phyloP scores from a whole-genome alignment of 2,797 vertebrate species.

The Myotis findleyi region DNA sequence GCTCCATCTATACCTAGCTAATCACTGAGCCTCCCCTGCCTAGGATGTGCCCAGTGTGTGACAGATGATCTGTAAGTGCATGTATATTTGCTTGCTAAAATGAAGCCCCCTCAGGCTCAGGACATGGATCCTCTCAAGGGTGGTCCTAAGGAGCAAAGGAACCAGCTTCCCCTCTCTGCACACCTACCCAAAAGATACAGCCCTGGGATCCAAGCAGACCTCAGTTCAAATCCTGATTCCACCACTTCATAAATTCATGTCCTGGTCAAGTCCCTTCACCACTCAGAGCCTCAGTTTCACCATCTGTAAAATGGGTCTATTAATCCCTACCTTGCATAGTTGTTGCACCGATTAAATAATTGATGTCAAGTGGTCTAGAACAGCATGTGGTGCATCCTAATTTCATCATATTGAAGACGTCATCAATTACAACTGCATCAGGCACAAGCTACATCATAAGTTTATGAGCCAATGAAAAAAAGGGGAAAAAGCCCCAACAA shows the following conservation, averaged over 20 bases:
- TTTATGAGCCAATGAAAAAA: neutral
- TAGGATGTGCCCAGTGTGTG: neutral
- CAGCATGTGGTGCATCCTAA: neutral
- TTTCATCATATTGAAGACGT: neutral
- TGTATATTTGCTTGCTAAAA: neutral
- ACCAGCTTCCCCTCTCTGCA: neutral
- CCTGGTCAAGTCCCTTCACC: neutral
- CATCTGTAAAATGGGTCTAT: neutral
- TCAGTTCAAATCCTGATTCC: neutral
- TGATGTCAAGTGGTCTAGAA: neutral
- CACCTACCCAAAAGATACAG: neutral
- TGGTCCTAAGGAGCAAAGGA: neutral
- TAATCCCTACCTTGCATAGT: neutral
- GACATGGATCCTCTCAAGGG: neutral
- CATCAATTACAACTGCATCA: neutral
- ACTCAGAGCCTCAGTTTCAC: neutral
- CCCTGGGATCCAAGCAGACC: neutral
- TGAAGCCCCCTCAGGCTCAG: neutral
- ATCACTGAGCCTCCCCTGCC: neutral
- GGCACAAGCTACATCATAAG: neutral
- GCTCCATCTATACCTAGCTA: neutral
- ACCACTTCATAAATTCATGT: neutral
- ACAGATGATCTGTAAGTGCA: neutral
- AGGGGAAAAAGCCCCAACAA: neutral
- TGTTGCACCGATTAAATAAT: neutral